phyloP scores from a whole-genome alignment of 2,113 vertebrate genomes.

The Pyxicephalus adspersus region DNA sequence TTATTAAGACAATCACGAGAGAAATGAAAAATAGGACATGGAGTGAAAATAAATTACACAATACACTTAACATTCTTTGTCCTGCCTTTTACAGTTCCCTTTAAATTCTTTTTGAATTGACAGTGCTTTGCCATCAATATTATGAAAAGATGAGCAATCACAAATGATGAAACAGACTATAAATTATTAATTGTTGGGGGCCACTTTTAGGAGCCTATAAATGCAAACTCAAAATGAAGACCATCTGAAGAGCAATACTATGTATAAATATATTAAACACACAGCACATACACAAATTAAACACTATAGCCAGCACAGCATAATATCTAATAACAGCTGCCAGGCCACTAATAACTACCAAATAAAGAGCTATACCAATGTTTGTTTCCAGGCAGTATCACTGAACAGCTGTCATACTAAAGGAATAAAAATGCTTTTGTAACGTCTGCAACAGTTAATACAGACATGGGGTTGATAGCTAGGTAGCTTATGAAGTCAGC shows the following conservation, averaged over 20 bases:
- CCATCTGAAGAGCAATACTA: conserved; percentile 14
- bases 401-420: conserved; percentile 33
- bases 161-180: conserved; percentile 16
- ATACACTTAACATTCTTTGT: too few species aligned
- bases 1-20: too few species aligned
- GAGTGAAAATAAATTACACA: too few species aligned
- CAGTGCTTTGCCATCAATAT: neutral
- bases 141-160: conserved; percentile 17
- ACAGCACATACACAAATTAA: conserved; percentile 1
- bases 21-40: too few species aligned
- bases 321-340: conserved; percentile 47
- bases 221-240: conserved; percentile 17
- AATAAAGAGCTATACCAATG: conserved; percentile 36
- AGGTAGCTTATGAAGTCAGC: conserved; percentile 23
- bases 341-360: conserved; percentile 30
- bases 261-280: conserved; percentile 38
- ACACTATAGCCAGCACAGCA: conserved; percentile 8
- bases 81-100: neutral
- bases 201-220: conserved; percentile 16
- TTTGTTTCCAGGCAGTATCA: conserved; percentile 29
- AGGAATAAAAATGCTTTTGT: conserved; percentile 18
- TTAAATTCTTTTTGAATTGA: neutral
- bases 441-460: conserved; percentile 17
- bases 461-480: neutral
- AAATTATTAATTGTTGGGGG: conserved; percentile 29